These are phyloP conservation scores for Papilio xuthus DNA, from an alignment of 1,140 invertebrate species.

Conservation along the genomic window DNA sequence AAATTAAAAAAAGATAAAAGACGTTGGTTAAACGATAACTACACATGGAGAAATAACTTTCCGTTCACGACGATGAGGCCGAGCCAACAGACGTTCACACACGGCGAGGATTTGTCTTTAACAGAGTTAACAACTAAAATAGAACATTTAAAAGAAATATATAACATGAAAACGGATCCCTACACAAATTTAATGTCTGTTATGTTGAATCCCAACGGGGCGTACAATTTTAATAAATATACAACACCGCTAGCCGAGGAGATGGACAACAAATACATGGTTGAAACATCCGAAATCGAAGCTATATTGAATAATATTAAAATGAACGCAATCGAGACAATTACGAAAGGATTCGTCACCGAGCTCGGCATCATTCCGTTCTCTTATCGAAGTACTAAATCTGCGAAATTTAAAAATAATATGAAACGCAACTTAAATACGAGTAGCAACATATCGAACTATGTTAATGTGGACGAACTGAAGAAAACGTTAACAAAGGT, in stretches of 20 bases:
- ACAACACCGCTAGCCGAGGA: constrained; percentile 32
- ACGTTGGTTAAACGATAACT: background rate
- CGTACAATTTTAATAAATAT: background rate
- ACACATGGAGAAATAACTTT: constrained; percentile 21
- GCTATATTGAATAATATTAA: constrained; percentile 60
- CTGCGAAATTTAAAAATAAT: constrained; percentile 45
- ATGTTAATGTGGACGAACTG: constrained; percentile 54
- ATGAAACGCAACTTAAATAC: constrained; percentile 48
- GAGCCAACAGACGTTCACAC: constrained; percentile 7
- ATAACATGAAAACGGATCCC: constrained; percentile 37
- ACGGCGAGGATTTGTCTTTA: constrained; percentile 1
- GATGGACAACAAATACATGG: constrained; percentile 37
- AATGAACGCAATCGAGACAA: constrained; percentile 53
- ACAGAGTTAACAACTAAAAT: constrained; percentile 44
- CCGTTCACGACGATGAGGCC: constrained; percentile 24
- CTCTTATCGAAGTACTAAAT: constrained; percentile 53
- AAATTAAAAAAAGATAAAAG: constrained; percentile 16
- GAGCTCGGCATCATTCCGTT: constrained; percentile 52
- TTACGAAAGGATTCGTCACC: constrained; percentile 49
- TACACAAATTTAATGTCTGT: constrained; percentile 2
- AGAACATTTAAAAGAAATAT: constrained; percentile 46
- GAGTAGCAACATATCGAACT: constrained; percentile 52
- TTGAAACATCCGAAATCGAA: constrained; percentile 57
- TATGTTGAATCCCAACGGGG: constrained; percentile 11
- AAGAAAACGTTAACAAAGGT: constrained; percentile 58